These are phyloP conservation scores for Cryptus armator DNA, from an alignment of 2,888 invertebrate genomes.

Conservation along the genomic window DNA sequence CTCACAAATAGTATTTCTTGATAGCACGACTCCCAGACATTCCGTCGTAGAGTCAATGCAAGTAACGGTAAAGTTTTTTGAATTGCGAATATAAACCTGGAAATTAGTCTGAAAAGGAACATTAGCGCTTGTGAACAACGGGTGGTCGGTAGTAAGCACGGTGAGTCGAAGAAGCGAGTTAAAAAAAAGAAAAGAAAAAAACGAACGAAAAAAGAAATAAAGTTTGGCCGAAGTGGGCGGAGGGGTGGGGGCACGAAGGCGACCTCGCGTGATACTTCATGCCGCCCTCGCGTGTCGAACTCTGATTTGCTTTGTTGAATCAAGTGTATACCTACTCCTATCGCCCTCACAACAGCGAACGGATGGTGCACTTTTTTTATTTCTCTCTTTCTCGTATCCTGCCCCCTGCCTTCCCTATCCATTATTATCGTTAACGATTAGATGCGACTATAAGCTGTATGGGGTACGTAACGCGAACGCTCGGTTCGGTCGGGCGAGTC, in stretches of 20 bases:
- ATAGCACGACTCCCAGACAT: neutral
- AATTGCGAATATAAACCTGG: constrained; percentile 32
- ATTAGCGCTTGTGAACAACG: constrained; percentile 56
- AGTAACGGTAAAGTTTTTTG: constrained; percentile 48
- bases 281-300: constrained; percentile 84
- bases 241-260: constrained; percentile 73
- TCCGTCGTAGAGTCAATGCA: neutral
- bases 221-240: constrained; percentile 70
- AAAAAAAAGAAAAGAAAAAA: constrained; percentile 33
- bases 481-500: constrained; percentile 26
- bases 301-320: constrained; percentile 85
- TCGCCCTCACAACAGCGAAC: constrained; percentile 74
- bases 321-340: constrained; percentile 79
- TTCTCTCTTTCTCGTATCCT: constrained; percentile 58
- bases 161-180: constrained; percentile 59
- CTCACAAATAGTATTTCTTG: neutral
- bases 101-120: constrained; percentile 58
- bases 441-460: constrained; percentile 41
- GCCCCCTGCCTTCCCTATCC: constrained; percentile 23
- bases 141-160: neutral
- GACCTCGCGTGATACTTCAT: constrained; percentile 83
- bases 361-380: constrained; percentile 77
- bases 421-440: constrained; percentile 66
- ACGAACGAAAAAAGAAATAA: constrained; percentile 30
- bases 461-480: constrained; percentile 31